phyloP scores from a whole-genome alignment of 2,113 vertebrate species.

The Chionis minor region DNA sequence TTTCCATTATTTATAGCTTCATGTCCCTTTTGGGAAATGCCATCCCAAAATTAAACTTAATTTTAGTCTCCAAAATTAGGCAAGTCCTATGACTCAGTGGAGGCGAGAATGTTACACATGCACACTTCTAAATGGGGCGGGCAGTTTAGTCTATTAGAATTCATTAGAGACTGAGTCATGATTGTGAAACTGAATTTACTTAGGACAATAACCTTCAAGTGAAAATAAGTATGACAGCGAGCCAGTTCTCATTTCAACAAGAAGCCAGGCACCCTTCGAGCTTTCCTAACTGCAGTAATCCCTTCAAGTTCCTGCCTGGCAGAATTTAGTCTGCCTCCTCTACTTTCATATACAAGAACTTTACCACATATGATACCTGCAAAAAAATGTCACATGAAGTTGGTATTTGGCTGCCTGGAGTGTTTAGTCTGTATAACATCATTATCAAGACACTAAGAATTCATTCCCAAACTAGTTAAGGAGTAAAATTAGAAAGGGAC shows the following conservation, averaged over 20 bases:
- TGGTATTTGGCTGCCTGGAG: conserved; percentile 17
- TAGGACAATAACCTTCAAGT: conserved; percentile 65
- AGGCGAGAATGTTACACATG: conserved; percentile 63
- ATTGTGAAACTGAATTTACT: conserved; percentile 57
- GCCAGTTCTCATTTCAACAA: conserved; percentile 24
- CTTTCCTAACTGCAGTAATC: background rate
- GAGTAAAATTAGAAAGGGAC: conserved; percentile 60
- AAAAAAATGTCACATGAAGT: conserved; percentile 22
- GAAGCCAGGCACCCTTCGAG: conserved; percentile 1
- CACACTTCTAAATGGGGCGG: conserved; percentile 48
- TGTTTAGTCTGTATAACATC: conserved; percentile 29
- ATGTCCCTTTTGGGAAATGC: conserved; percentile 54
- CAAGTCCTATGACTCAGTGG: conserved; percentile 51
- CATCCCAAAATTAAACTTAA: conserved; percentile 63
- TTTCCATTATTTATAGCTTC: conserved; percentile 55
- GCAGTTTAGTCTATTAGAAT: conserved; percentile 61
- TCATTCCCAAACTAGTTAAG: conserved; percentile 21
- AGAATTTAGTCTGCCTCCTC: conserved; percentile 14
- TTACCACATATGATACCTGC: conserved; percentile 6
- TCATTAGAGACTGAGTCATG: conserved; percentile 64
- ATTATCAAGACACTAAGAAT: conserved; percentile 23
- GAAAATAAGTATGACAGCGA: conserved; percentile 41
- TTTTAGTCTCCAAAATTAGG: conserved; percentile 64
- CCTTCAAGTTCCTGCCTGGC: conserved; percentile 16
- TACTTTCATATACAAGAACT: conserved; percentile 15